Conservation (phyloP, 2,888 invertebrate genomes). For the Parochlus steinenii region DNA sequence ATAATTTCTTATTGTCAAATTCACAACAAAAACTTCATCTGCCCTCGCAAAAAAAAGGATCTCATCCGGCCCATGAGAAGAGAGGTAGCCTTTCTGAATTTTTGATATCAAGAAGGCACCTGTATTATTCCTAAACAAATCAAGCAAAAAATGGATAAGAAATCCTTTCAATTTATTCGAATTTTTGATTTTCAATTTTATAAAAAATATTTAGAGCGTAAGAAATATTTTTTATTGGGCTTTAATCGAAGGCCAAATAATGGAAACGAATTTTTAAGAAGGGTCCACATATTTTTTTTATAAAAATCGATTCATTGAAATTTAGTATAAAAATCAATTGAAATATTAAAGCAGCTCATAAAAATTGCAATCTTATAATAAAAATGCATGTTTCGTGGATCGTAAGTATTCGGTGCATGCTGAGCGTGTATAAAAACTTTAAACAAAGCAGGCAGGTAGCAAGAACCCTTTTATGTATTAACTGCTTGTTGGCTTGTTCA, state of each 20-base stretch:
- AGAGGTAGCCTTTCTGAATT: slow-evolving; percentile 2
- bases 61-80: slow-evolving; percentile 8
- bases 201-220: slow-evolving; percentile 7
- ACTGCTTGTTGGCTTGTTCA: background rate
- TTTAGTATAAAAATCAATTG: background rate
- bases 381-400: slow-evolving; percentile 3
- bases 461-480: slow-evolving; percentile 5
- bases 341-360: too few species aligned
- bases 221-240: slow-evolving; percentile 2
- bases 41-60: slow-evolving; percentile 10
- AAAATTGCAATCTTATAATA: slow-evolving; percentile 9
- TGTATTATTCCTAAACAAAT: slow-evolving; percentile 11
- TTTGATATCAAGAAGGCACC: slow-evolving; percentile 12
- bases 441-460: too few species aligned
- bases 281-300: background rate
- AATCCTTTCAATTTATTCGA: slow-evolving; percentile 4
- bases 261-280: background rate
- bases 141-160: background rate
- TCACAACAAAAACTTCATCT: slow-evolving; percentile 9
- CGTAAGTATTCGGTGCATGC: slow-evolving; percentile 5
- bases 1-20: too few species aligned
- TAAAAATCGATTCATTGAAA: slow-evolving; percentile 1
- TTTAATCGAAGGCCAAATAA: background rate
- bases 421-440: too few species aligned
- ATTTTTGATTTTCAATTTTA: background rate